Base-by-base conservation (phyloP, 2,888 invertebrate species). In the Diarsia mendica region DNA sequence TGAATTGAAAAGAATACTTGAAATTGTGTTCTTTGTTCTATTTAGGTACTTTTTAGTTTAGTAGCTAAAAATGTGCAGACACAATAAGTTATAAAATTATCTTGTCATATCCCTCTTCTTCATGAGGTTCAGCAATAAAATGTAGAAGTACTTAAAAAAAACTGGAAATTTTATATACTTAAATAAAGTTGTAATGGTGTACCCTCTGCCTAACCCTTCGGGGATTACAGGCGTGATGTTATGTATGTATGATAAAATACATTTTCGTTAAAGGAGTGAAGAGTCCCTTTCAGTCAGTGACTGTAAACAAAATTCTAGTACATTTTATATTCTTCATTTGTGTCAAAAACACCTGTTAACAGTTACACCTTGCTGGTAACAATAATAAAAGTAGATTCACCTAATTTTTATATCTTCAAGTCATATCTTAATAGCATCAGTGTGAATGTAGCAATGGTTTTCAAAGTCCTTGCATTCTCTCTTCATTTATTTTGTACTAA, bases 391-490 rank as follows among this genome's bases (percentile, higher is more conserved):
- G 4, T 15, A 46, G 5, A 60, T 65, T 46, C 15, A 33, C 18
- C 28, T 33, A 48, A 71, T 67, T 66, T 68, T 18, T 65, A n/a
- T 68, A 60, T 53, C 39, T 67, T 15, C 4, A 48, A 67, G 11
- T 72, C 39, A 72, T 63, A 67, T 73, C 9, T 69, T 11, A 13
- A 51, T 64, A 44, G n/a, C n/a, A 63, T 9, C 46, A 39, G 15
- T 48, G 11, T 39, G 20, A 65, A 80, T 72, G 66, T 51, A 72
- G 71, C 74, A 84, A 84, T 74, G 39, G 39, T 53, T 75, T 72
- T 61, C 28, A 49, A 65, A 78, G 78, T 67, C 77, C 84, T 84
- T 84, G 81, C 78, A 78, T 68, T 79, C 82, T 76, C 70, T 75
- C 51, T n/a, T n/a, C 68, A 70, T 72, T 67, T 63, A 69, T 82